Conservation (phyloP, 2,888 invertebrate species). For the Macaria notata region DNA sequence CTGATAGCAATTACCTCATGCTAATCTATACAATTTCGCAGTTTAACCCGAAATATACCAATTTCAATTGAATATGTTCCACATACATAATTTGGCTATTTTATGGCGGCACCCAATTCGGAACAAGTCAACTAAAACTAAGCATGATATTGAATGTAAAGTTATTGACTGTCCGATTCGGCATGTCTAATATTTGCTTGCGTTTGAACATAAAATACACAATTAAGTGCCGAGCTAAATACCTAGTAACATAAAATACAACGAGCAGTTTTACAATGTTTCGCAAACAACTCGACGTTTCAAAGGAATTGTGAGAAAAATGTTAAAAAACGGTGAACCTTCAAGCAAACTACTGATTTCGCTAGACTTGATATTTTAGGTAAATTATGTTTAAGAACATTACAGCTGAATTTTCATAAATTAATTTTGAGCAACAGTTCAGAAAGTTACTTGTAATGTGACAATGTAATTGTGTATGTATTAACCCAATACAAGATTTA, state of each 20-base stretch:
- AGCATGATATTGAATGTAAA: conserved; percentile 15
- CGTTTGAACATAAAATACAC: conserved; percentile 14
- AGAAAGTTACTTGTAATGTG: too few relatives aligned
- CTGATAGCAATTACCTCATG: conserved; percentile 9
- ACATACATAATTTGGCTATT: conserved; percentile 18
- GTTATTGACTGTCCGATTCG: conserved; percentile 16
- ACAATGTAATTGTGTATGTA: too few relatives aligned
- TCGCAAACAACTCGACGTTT: conserved; percentile 20
- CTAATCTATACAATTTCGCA: conserved; percentile 11
- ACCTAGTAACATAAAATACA: conserved; percentile 12
- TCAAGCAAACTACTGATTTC: not conserved
- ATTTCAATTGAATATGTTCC: conserved; percentile 13
- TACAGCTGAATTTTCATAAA: too few relatives aligned
- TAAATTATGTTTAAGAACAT: too few relatives aligned
- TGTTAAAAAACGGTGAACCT: conserved; percentile 21
- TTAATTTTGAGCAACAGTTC: too few relatives aligned
- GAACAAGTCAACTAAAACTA: conserved; percentile 5
- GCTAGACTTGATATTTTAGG: too few relatives aligned
- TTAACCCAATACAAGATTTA: too few relatives aligned
- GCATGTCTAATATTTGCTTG: conserved; percentile 18
- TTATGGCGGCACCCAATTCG: conserved; percentile 3
- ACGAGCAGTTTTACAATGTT: conserved; percentile 13
- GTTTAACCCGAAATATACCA: conserved; percentile 5
- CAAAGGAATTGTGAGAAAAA: conserved; percentile 23
- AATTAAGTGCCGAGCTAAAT: conserved; percentile 11